Conservation (phyloP, 2,888 invertebrate genomes). For the Agrochola macilenta region DNA sequence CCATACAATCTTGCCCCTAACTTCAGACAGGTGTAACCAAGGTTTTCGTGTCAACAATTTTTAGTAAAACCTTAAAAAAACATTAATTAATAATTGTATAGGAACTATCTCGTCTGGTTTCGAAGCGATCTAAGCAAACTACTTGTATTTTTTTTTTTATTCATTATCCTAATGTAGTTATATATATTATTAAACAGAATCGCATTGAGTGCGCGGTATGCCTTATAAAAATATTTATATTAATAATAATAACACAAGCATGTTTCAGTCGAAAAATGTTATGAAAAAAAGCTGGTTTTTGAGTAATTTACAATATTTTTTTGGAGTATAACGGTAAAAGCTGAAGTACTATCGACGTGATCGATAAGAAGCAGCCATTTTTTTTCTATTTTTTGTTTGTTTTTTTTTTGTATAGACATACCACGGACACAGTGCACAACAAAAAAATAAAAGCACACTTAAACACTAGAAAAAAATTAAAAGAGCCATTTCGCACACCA, state of each 20-base stretch:
- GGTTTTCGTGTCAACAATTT: slow-evolving; percentile 48
- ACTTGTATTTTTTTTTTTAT: slow-evolving; percentile 62
- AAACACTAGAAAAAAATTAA: slow-evolving; percentile 81
- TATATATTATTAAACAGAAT: slow-evolving; percentile 63
- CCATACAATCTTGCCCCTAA: not conserved
- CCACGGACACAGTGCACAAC: slow-evolving; percentile 61
- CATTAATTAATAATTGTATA: slow-evolving; percentile 70
- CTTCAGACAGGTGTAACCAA: not conserved
- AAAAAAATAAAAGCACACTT: slow-evolving; percentile 83
- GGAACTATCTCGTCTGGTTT: slow-evolving; percentile 79
- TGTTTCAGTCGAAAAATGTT: slow-evolving; percentile 29
- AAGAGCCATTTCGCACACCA: slow-evolving; percentile 75
- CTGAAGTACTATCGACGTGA: slow-evolving; percentile 48
- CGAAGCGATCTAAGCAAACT: slow-evolving; percentile 83
- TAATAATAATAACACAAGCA: slow-evolving; percentile 35
- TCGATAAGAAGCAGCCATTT: slow-evolving; percentile 56
- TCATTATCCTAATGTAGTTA: slow-evolving; percentile 61
- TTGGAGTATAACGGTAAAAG: slow-evolving; percentile 13
- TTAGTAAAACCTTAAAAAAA: slow-evolving; percentile 60
- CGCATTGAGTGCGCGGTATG: slow-evolving; percentile 42
- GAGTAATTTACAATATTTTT: not conserved
- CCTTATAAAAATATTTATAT: slow-evolving; percentile 39
- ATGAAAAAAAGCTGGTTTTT: slow-evolving; percentile 23
- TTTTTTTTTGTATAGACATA: slow-evolving; percentile 41
- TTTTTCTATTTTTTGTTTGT: slow-evolving; percentile 20